Base-by-base conservation (phyloP, 2,113 vertebrate genomes). In the Argyrosomus japonicus region DNA sequence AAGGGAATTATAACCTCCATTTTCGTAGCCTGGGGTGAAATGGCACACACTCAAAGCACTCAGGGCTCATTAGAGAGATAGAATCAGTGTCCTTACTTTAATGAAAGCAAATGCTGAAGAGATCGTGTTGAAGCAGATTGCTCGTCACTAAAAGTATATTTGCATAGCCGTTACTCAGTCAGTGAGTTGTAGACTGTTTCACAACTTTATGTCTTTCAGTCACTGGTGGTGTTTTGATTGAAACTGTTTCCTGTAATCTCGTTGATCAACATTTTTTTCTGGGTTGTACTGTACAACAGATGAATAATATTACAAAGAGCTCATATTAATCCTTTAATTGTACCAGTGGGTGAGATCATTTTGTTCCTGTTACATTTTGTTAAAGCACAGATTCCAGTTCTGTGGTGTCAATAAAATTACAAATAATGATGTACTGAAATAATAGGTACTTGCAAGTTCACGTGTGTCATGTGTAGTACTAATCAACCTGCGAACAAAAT, bases 21-120 rank as follows among this genome's bases (percentile, higher is more conserved):
- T 87, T 86, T 78, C 14, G 9, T 82, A 32, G 90, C 93, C 90
- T 3, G 40, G 78, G 89, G 93, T 84, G 48, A 92, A 89, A 90
- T 93, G 90, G 91, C 91, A 88, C 79, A 64, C 75, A 82, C 76
- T 91, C 48, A 68, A 87, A 94, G 82, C 77, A 84, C 73, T 85
- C 75, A 77, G 80, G 83, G 81, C 89, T 93, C 89, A 94, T 95
- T 94, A 95, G 80, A 91, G 50, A 93, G 93, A 95, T 94, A 92
- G 75, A 91, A 94, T 93, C 94, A 86, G 77, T 93, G 89, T 93
- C 86, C 84, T 88, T 62, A 56, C 82, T 89, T 93, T 93, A 88
- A 89, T 87, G 75, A 90, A 87, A 89, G 86, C 68, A 10, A 82
- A 73, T 51, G 68, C 75, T 60, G 76, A 86, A 73, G 79, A 81